Evolutionary conservation across 2,888 invertebrate genomes (phyloP).

Genomic region (Drosophila colorata): DNA sequence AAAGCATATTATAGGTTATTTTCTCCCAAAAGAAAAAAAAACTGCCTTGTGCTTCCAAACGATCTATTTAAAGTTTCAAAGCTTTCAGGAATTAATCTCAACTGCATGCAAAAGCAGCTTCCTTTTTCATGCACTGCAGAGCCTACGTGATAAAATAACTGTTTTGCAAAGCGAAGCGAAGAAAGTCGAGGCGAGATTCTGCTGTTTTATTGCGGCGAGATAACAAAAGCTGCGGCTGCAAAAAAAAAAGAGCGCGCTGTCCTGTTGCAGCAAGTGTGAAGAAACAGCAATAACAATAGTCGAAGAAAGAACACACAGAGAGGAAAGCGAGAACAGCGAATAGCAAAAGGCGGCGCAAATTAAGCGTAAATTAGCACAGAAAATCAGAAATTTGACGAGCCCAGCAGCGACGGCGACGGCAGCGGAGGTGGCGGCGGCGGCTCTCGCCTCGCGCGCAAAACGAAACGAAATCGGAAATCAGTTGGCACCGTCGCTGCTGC

Average conservation of each 20-base stretch:
- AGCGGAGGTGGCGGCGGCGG: conserved; percentile 20
- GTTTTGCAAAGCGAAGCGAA: conserved; percentile 17
- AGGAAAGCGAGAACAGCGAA: conserved; percentile 26
- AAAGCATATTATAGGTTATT: too few species aligned
- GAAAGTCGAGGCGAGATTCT: conserved; percentile 15
- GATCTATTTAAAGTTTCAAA: neutral
- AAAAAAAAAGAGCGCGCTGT: conserved; percentile 36
- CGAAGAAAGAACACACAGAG: conserved; percentile 6
- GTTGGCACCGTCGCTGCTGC: conserved; percentile 57
- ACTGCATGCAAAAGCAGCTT: conserved; percentile 8
- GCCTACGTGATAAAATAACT: conserved; percentile 33
- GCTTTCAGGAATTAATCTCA: neutral
- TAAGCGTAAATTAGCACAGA: conserved; percentile 75
- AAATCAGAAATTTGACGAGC: conserved; percentile 57
- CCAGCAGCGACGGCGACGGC: conserved; percentile 25
- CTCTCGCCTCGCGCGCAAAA: conserved; percentile 65
- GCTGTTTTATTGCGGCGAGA: conserved; percentile 14
- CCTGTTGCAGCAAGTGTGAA: conserved; percentile 45
- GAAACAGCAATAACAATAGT: conserved; percentile 35
- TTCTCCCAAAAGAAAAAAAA: neutral
- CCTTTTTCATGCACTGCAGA: conserved; percentile 2
- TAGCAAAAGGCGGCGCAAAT: conserved; percentile 62
- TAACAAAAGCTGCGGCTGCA: conserved; percentile 12
- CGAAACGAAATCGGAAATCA: conserved; percentile 70
- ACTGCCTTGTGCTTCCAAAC: too few species aligned